These are phyloP conservation scores for Sander lucioperca DNA, from an alignment of 2,113 vertebrate genomes.

Conservation along the genomic window DNA sequence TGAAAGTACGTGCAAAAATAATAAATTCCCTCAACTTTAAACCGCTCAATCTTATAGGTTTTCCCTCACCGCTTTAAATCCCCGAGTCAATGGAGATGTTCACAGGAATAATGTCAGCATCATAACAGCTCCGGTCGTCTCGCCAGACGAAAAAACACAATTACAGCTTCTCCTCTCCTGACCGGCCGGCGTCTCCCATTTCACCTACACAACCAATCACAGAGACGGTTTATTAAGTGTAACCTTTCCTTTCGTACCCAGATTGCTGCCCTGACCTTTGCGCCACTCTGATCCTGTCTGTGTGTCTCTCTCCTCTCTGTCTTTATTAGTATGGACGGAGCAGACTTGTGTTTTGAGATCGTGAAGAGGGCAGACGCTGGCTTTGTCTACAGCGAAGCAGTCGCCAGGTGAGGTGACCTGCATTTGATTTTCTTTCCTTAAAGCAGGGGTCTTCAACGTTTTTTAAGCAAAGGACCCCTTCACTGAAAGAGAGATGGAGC, in stretches of 20 bases:
- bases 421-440: too few relatives aligned
- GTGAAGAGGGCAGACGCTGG: constrained; percentile 95
- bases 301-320: constrained; percentile 6
- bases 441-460: too few relatives aligned
- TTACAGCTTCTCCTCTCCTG: constrained; percentile 17
- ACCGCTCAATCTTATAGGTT: neutral
- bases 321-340: constrained; percentile 92
- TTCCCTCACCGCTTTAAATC: neutral
- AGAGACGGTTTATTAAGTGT: constrained; percentile 47
- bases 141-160: neutral
- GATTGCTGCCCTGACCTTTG: constrained; percentile 38
- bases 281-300: constrained; percentile 16
- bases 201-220: constrained; percentile 24
- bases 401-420: constrained; percentile 87
- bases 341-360: constrained; percentile 95
- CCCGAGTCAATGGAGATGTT: neutral
- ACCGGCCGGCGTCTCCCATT: neutral
- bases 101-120: neutral
- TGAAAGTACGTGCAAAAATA: neutral
- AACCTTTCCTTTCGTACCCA: constrained; percentile 45
- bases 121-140: too few relatives aligned
- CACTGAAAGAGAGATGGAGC: too few relatives aligned
- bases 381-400: constrained; percentile 97
- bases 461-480: too few relatives aligned
- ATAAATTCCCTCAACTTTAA: too few relatives aligned